Evolutionary conservation across 1,140 invertebrate genomes (phyloP).

Genomic region (Drosophila fuyamai): DNA sequence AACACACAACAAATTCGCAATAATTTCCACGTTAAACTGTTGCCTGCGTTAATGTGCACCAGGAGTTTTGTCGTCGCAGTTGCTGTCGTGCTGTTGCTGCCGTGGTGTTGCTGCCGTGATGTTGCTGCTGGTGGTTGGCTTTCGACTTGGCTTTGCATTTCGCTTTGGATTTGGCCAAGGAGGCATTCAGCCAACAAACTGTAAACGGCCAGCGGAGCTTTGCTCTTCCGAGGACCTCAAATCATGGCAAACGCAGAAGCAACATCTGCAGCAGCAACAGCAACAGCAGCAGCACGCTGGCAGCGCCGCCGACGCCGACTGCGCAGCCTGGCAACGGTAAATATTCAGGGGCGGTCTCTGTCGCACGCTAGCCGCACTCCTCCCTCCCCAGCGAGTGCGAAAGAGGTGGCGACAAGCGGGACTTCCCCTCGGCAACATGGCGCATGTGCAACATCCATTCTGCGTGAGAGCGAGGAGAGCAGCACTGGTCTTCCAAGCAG

Average conservation of each 20-base stretch:
- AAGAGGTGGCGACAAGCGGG: background rate
- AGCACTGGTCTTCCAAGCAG: background rate
- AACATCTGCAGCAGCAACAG: conserved; percentile 22
- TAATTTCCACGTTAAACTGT: conserved; percentile 85
- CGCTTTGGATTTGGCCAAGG: conserved; percentile 27
- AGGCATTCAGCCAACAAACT: conserved; percentile 54
- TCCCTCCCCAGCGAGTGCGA: conserved; percentile 15
- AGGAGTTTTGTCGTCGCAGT: conserved; percentile 78
- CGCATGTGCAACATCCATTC: conserved; percentile 49
- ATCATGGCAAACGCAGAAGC: conserved; percentile 39
- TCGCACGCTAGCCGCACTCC: conserved; percentile 41
- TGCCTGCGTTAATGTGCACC: conserved; percentile 81
- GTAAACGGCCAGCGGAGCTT: conserved; percentile 43
- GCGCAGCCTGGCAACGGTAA: conserved; percentile 67
- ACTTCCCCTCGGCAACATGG: conserved; percentile 73
- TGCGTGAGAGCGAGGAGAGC: conserved; percentile 41
- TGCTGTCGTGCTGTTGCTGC: conserved; percentile 16
- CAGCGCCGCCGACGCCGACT: conserved; percentile 33
- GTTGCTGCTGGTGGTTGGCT: conserved; percentile 66
- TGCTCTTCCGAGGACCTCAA: conserved; percentile 49
- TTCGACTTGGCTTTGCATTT: conserved; percentile 10
- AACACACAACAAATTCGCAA: conserved; percentile 84
- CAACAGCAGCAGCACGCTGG: conserved; percentile 13
- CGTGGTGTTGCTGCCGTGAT: conserved; percentile 31
- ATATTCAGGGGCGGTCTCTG: conserved; percentile 69